These are phyloP conservation scores for Noctua comes DNA, from an alignment of 2,888 invertebrate species.

Conservation along the genomic window DNA sequence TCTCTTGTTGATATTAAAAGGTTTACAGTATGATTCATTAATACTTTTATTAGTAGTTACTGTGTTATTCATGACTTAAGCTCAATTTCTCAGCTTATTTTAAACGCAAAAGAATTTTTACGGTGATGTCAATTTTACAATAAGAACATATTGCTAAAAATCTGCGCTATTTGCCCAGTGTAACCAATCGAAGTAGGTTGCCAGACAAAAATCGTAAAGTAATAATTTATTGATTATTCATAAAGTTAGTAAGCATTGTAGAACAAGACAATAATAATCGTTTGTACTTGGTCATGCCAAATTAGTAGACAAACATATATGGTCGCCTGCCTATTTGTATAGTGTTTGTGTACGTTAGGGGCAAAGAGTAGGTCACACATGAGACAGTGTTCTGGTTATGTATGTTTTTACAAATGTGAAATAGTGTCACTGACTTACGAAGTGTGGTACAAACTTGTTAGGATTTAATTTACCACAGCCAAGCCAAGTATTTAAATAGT, in stretches of 20 bases:
- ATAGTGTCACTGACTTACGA: neutral
- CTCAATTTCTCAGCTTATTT: constrained; percentile 1
- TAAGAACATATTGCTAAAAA: neutral
- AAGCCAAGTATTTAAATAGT: neutral
- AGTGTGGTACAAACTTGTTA: neutral
- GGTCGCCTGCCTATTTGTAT: constrained; percentile 66
- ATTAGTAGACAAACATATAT: constrained; percentile 75
- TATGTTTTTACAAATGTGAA: constrained; percentile 2
- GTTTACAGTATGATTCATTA: neutral
- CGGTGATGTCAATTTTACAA: neutral
- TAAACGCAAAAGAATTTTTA: neutral
- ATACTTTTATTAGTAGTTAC: constrained; percentile 18
- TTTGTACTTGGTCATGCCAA: constrained; percentile 75
- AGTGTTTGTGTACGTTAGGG: constrained; percentile 58
- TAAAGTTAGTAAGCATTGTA: constrained; percentile 70
- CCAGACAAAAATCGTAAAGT: constrained; percentile 27
- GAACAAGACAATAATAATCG: constrained; percentile 74
- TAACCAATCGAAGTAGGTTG: constrained; percentile 8
- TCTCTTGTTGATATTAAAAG: neutral
- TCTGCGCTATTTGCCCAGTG: neutral
- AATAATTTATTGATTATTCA: constrained; percentile 71
- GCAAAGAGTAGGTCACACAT: constrained; percentile 65
- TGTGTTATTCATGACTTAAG: constrained; percentile 22
- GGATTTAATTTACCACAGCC: neutral
- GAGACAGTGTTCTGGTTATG: constrained; percentile 33